Evolutionary conservation across 1,140 invertebrate species (phyloP), one percentile per base, ranked within the genome.

Genomic region (Epicauta chinensis): DNA sequence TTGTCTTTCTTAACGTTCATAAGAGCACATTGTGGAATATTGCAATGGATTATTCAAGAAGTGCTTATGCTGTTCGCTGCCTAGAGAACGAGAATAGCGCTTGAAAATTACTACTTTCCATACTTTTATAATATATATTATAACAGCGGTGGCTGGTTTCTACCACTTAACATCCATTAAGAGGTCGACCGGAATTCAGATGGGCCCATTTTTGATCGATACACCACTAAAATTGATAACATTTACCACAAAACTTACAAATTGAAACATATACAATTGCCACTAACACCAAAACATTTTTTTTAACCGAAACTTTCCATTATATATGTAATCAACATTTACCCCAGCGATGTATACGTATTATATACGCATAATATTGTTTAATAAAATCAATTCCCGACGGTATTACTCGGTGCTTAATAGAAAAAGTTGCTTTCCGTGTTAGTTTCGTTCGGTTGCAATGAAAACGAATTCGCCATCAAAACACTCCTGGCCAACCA

Each of bases 41-140:
- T 52, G 49, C 55, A 56, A 55, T 56, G 50, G 55, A 52, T 56
- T 56, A 56, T 52, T 51, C 55, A 47, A 56, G 10, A 52, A 56
- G 50, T 56, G 45, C 49, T 56, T 56, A 49, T 44, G 37, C 44
- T 40, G 44, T 32, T 37, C 49, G 4, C 4, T 23, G 23, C 7
- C 23, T 23, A 23, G 23, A 23, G 23, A 23, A 7, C 4, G 41
- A 39, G 30, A 41, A 35, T 31, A 53, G 40, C 44, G 38, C 40
- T 38, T 47, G 23, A 49, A 39, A 39, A 49, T 49, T 49, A 49
- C 35, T 49, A 39, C 46, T 39, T 23, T 23, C 36, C 37, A 49
- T 49, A 40, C 46, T 49, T 49, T 23, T 23, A 23, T 23, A 23
- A 3, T 23, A 23, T 23, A n/a, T n/a, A n/a, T n/a, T n/a, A n/a